Evolutionary conservation across 1,140 invertebrate species (phyloP), one percentile per base, ranked within the genome.

Genomic region (Pygmarrhopalites habei): DNA sequence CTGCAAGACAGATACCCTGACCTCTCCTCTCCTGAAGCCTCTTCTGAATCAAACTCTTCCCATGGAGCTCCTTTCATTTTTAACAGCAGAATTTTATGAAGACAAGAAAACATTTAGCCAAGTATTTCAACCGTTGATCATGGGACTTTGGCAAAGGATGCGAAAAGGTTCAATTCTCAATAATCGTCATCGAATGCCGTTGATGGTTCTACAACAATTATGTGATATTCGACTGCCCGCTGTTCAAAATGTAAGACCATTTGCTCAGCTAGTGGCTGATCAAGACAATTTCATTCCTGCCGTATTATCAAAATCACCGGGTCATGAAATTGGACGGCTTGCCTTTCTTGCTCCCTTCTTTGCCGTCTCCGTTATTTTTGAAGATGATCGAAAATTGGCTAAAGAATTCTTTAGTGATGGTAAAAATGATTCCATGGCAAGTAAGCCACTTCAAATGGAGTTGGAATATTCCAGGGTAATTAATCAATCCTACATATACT

Each of bases 331-430:
- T 26, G 84, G 88, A 1, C 83, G 84, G 58, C 83, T 86, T 2
- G 88, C 90, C 30, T 93, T 86, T 69, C 79, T 98, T 0, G 92
- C 92, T 25, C 90, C 92, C 0, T 96, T 98, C 74, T 78, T 97
- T 26, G 84, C 84, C 12, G 81, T 95, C 0, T 95, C 92, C 0
- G 81, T 95, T 0, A 95, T 96, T 75, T 90, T 89, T 30, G 92
- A 96, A 75, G 94, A 97, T 75, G 89, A 93, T 74, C 83, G 87
- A 0, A 85, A 85, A 69, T 82, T 92, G 14, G 87, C 86, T 0
- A 82, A 82, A 62, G 79, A 83, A 72, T 83, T 84, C 66, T 81
- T 86, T 73, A 53, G 28, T 28, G 32, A 35, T 15, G 80, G 79
- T 1, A 81, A 80, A 70, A 72, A 77, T 25, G 68, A 74, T 43